These are phyloP conservation scores for Trichonephila clavipes DNA, from an alignment of 1,140 invertebrate species.

Conservation along the genomic window DNA sequence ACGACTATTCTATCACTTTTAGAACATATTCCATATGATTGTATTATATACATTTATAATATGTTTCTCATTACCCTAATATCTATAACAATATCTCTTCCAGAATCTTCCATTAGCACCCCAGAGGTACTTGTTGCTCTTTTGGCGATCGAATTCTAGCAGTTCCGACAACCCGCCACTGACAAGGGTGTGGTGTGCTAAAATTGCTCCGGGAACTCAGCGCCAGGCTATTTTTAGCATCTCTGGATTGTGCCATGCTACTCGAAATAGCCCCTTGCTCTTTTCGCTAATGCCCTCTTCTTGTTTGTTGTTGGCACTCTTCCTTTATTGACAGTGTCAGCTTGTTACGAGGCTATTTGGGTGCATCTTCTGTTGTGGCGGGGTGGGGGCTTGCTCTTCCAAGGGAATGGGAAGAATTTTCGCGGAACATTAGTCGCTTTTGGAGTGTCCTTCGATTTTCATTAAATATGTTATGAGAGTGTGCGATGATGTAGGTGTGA, in stretches of 20 bases:
- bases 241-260: constrained; percentile 5
- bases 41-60: no score
- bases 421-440: background rate
- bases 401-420: background rate
- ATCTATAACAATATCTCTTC: no score
- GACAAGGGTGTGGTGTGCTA: constrained; percentile 29
- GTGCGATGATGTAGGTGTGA: no score
- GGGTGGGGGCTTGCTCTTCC: background rate
- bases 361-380: background rate
- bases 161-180: background rate
- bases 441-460: background rate
- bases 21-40: no score
- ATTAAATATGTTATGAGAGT: background rate
- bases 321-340: constrained; percentile 29
- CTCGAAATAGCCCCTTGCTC: constrained; percentile 6
- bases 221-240: constrained; percentile 25
- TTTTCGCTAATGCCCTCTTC: background rate
- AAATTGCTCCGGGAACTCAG: constrained; percentile 33
- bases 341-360: constrained; percentile 4
- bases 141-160: constrained; percentile 22
- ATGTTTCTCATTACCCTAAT: no score
- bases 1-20: no score
- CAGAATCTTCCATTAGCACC: no score
- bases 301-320: constrained; percentile 8
- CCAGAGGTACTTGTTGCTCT: constrained; percentile 25